Evolutionary conservation across 2,113 vertebrate species (phyloP).

Genomic region (Cygnus buccinator): DNA sequence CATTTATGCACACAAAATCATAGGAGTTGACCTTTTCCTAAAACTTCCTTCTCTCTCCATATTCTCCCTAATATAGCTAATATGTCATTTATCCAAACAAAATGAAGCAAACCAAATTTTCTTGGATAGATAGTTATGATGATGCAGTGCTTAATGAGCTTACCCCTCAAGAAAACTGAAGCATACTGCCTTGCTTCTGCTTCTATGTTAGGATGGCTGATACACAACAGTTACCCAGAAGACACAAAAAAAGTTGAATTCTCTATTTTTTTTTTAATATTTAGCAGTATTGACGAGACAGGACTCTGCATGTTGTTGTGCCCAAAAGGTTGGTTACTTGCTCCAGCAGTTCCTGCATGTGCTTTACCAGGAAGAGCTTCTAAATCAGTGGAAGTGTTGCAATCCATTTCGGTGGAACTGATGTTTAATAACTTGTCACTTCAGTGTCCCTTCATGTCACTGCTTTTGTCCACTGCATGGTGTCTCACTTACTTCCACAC

Average conservation of each 20-base stretch:
- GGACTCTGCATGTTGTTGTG: not conserved
- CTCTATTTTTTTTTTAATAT: fast-evolving
- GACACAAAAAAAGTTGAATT: no score
- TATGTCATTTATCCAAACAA: not conserved
- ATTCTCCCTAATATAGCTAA: not conserved
- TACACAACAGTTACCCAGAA: not conserved
- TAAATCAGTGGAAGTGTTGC: not conserved
- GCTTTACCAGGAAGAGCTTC: not conserved
- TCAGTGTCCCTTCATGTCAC: not conserved
- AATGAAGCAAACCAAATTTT: not conserved
- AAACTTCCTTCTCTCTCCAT: not conserved
- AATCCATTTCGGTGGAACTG: not conserved
- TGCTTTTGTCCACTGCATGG: not conserved
- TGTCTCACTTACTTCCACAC: not conserved
- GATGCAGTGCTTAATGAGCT: not conserved
- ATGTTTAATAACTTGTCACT: not conserved
- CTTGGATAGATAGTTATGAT: not conserved
- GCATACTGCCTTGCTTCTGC: fast-evolving
- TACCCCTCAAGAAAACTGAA: not conserved
- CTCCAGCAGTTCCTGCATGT: not conserved
- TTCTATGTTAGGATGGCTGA: not conserved
- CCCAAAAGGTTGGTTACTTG: not conserved
- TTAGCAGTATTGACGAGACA: not conserved
- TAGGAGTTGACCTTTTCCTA: not conserved
- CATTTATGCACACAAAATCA: not conserved